Evolutionary conservation across 2,797 vertebrate genomes (phyloP).

Genomic region (Odontamblyopus lacepedii): DNA sequence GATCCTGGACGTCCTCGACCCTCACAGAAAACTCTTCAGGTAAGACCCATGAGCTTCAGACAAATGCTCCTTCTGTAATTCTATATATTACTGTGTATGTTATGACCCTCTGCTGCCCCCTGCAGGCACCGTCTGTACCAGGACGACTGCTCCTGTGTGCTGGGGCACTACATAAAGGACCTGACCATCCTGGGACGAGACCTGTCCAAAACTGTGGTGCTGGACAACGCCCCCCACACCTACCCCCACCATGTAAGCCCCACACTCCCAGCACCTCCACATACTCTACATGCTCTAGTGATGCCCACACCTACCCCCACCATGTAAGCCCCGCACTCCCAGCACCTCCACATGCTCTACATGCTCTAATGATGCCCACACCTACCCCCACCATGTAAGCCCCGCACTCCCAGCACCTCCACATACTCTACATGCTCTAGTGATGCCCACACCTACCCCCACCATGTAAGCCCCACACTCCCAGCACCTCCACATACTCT

Average conservation of each 20-base stretch:
- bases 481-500: too few species aligned
- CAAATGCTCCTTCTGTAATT: not conserved
- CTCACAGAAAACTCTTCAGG: constrained; percentile 84
- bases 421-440: too few species aligned
- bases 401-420: too few species aligned
- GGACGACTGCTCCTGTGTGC: constrained; percentile 81
- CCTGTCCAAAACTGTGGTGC: constrained; percentile 79
- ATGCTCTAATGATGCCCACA: too few species aligned
- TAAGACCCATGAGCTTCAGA: constrained; percentile 28
- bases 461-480: too few species aligned
- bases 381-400: too few species aligned
- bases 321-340: too few species aligned
- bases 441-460: too few species aligned
- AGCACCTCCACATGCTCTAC: too few species aligned
- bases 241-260: constrained; percentile 80
- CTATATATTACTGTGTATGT: too few species aligned
- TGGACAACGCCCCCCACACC: constrained; percentile 81
- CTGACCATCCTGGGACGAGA: constrained; percentile 79
- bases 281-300: not conserved
- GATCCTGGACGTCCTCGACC: constrained; percentile 84
- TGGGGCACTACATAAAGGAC: constrained; percentile 87
- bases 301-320: too few species aligned
- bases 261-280: not conserved
- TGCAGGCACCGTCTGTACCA: constrained; percentile 82
- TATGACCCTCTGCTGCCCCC: not conserved